Conservation (phyloP, 2,888 invertebrate species). For the Colletes collaris region DNA sequence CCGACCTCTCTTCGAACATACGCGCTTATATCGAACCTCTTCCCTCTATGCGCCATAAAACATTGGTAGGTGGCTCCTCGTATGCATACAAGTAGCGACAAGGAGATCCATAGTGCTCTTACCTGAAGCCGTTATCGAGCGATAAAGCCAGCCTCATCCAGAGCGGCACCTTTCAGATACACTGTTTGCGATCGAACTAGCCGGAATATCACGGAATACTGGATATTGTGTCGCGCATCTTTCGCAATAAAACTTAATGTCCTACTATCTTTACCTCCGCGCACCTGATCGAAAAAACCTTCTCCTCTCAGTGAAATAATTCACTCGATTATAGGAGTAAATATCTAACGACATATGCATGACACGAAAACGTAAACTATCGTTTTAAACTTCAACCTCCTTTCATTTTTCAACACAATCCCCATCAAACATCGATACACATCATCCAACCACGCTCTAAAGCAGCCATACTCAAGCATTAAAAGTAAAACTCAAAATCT, state of each 20-base stretch:
- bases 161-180: constrained; percentile 35
- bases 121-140: constrained; percentile 56
- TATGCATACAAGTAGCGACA: constrained; percentile 49
- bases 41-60: constrained; percentile 43
- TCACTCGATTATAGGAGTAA: too few species aligned
- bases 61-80: constrained; percentile 34
- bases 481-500: too few species aligned
- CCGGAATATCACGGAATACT: not conserved
- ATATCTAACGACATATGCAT: too few species aligned
- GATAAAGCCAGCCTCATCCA: constrained; percentile 48
- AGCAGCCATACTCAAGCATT: too few species aligned
- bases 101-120: constrained; percentile 49
- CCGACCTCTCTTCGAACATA: constrained; percentile 31
- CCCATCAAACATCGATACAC: too few species aligned
- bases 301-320: too few species aligned
- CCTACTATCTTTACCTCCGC: not conserved
- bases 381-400: too few species aligned
- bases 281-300: too few species aligned
- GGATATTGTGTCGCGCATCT: constrained; percentile 32
- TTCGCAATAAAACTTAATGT: constrained; percentile 41
- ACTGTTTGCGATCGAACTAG: constrained; percentile 40
- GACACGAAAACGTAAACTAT: too few species aligned
- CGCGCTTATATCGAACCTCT: constrained; percentile 30
- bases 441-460: too few species aligned
- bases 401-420: too few species aligned